Evolutionary conservation across 2,797 vertebrate species (phyloP).

Genomic region (Scarus forsteni): DNA sequence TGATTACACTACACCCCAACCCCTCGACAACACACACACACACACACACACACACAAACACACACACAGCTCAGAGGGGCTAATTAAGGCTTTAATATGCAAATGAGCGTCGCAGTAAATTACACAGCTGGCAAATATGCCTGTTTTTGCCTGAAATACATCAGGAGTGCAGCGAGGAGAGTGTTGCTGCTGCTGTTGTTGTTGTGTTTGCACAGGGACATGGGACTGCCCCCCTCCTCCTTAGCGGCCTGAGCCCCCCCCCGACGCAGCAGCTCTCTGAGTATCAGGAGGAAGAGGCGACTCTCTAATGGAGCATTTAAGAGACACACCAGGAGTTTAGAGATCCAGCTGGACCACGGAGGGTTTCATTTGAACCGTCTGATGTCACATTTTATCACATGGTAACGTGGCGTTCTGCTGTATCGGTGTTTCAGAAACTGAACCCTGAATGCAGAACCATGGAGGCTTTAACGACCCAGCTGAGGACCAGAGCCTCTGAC

Average conservation of each 20-base stretch:
- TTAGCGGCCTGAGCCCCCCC: conserved; percentile 24
- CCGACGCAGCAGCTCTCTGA: conserved; percentile 58
- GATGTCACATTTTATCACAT: not conserved
- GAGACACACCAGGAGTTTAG: conserved; percentile 19
- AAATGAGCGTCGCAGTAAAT: conserved; percentile 97
- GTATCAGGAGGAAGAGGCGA: conserved; percentile 42
- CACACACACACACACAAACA: conserved; percentile 47
- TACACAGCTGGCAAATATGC: conserved; percentile 99
- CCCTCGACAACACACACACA: conserved; percentile 20
- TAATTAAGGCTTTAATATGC: conserved; percentile 99
- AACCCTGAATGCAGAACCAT: no score
- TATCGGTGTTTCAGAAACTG: no score
- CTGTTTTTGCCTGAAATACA: conserved; percentile 91
- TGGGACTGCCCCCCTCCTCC: conserved; percentile 58
- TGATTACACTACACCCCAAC: conserved; percentile 86
- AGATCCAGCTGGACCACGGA: conserved; percentile 3
- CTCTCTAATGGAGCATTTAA: conserved; percentile 32
- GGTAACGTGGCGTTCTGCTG: no score
- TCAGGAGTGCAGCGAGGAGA: conserved; percentile 82
- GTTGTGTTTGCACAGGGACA: conserved; percentile 78
- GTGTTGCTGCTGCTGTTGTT: conserved; percentile 76
- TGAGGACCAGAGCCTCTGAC: no score
- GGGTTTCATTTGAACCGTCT: conserved; percentile 9
- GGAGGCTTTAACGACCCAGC: no score
- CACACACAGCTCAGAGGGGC: conserved; percentile 91